These are phyloP conservation scores for Bradypus variegatus DNA, from an alignment of 2,797 vertebrate species.

Conservation along the genomic window DNA sequence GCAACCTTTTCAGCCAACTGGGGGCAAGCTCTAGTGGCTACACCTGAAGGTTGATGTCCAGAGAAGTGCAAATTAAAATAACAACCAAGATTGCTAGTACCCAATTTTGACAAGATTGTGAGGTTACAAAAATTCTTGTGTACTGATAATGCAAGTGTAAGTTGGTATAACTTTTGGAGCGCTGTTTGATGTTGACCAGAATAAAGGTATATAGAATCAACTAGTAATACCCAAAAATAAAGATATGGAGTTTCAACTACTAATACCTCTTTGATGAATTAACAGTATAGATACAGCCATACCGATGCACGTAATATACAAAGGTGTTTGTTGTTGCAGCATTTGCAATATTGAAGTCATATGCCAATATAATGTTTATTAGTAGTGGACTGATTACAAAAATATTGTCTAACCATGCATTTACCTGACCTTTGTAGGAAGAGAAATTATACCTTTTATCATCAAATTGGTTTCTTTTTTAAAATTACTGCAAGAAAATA, in stretches of 20 bases:
- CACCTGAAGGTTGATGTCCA: background rate
- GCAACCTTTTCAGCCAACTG: background rate
- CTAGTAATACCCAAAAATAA: background rate
- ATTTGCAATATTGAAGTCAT: background rate
- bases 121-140: background rate
- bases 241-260: background rate
- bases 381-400: slow-evolving; percentile 4
- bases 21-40: background rate
- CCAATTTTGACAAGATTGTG: background rate
- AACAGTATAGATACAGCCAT: background rate
- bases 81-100: background rate
- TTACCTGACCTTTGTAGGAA: slow-evolving; percentile 38
- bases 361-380: background rate
- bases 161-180: background rate
- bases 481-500: background rate
- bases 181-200: background rate
- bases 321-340: background rate
- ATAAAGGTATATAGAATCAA: too few relatives aligned
- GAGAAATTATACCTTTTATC: slow-evolving; percentile 19
- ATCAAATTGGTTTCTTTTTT: background rate
- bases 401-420: background rate
- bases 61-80: background rate
- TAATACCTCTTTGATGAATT: background rate
- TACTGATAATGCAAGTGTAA: background rate
- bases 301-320: background rate